Evolutionary conservation across 2,888 invertebrate species (phyloP).

Genomic region (Glaucopsyche alexis): DNA sequence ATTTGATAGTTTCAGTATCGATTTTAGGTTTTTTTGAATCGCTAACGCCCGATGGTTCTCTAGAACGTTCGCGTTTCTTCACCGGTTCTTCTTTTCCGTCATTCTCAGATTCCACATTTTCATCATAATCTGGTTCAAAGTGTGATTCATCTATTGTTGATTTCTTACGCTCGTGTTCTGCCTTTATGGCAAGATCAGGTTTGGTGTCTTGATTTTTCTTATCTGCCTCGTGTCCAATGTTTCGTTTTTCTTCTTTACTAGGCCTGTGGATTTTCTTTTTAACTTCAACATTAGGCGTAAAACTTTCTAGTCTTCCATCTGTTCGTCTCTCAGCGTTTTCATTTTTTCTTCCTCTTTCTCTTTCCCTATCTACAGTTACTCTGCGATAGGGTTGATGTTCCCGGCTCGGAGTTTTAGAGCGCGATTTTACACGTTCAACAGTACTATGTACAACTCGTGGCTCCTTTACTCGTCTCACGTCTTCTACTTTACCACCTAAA

Average conservation of each 20-base stretch:
- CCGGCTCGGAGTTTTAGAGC: slow-evolving; percentile 74
- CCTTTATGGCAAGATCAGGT: slow-evolving; percentile 78
- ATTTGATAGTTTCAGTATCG: slow-evolving; percentile 69
- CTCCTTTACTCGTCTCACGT: slow-evolving; percentile 75
- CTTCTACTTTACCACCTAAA: slow-evolving; percentile 87
- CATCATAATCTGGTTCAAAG: slow-evolving; percentile 88
- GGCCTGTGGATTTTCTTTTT: slow-evolving; percentile 51
- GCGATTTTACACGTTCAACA: slow-evolving; percentile 76
- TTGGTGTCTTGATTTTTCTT: slow-evolving; percentile 40
- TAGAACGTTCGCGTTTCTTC: slow-evolving; percentile 65
- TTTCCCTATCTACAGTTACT: slow-evolving; percentile 73
- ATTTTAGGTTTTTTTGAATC: slow-evolving; percentile 63
- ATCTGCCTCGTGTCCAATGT: slow-evolving; percentile 34
- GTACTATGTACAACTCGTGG: slow-evolving; percentile 77
- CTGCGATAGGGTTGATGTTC: slow-evolving; percentile 68
- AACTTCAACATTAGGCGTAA: slow-evolving; percentile 51
- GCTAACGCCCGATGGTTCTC: slow-evolving; percentile 41
- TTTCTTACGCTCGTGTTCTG: slow-evolving; percentile 79
- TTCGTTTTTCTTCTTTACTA: slow-evolving; percentile 45
- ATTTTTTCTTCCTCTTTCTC: slow-evolving; percentile 64
- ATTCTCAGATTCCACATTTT: slow-evolving; percentile 79
- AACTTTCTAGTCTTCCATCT: slow-evolving; percentile 50
- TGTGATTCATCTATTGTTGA: slow-evolving; percentile 85
- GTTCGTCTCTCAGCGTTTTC: slow-evolving; percentile 56
- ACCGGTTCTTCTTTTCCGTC: slow-evolving; percentile 79